Percentiles rank a stretch among this genome's conserved stretches.
Evolutionary conservation across 2,797 vertebrate genomes (phyloP).

Genomic region (Sebastes vulpes): DNA sequence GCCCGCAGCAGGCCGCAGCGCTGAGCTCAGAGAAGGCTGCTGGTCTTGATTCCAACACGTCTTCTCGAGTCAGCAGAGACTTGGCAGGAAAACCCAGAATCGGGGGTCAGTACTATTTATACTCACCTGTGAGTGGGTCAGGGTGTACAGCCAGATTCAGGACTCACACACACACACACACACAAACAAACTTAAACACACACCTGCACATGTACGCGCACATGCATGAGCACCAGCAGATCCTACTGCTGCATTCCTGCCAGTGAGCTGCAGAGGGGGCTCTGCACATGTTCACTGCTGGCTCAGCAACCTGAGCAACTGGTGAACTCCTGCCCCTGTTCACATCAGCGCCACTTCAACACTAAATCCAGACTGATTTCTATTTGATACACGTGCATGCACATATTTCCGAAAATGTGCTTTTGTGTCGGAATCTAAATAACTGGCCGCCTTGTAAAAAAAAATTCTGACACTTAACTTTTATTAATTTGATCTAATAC

Average conservation of each 20-base stretch:
- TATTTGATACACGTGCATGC: background rate
- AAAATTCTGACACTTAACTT: background rate
- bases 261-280: constrained; percentile 75
- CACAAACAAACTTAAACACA: background rate
- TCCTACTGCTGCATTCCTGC: constrained; percentile 27
- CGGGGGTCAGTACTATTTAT: constrained; percentile 47
- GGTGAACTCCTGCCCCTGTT: background rate
- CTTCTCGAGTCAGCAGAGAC: constrained; percentile 10
- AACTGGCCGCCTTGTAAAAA: background rate
- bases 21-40: background rate
- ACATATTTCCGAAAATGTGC: background rate
- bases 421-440: background rate
- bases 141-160: constrained; percentile 52
- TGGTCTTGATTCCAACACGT: constrained; percentile 18
- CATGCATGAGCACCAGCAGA: background rate
- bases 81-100: constrained; percentile 39
- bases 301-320: constrained; percentile 40
- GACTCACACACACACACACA: background rate
- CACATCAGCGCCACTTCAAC: background rate
- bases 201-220: background rate
- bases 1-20: background rate
- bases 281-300: constrained; percentile 53
- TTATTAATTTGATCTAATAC: background rate
- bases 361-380: background rate
- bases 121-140: constrained; percentile 53